Percentiles rank a stretch among this genome's conserved stretches.
Conservation (phyloP, 2,888 invertebrate species). For the Acanthosepion esculentum region DNA sequence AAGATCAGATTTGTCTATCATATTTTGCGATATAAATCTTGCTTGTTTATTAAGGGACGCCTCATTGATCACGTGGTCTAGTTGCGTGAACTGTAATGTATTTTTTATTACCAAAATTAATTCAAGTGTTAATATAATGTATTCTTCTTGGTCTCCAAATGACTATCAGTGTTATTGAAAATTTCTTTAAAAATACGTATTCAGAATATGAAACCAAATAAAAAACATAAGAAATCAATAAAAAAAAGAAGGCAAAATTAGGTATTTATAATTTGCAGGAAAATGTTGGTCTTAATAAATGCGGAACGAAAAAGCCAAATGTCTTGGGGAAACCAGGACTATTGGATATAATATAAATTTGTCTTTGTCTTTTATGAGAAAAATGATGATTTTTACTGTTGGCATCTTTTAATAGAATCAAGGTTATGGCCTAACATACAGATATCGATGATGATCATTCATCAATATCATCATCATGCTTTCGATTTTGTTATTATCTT, state of each 20-base stretch:
- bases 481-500: background rate
- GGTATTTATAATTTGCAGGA: background rate
- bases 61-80: too few species aligned
- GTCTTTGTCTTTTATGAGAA: background rate
- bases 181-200: too few species aligned
- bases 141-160: too few species aligned
- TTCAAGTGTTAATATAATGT: too few species aligned
- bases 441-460: background rate
- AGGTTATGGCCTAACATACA: constrained; percentile 1
- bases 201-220: too few species aligned
- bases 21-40: too few species aligned
- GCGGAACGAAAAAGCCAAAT: background rate
- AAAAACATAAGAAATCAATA: too few species aligned
- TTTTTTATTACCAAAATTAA: too few species aligned
- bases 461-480: background rate
- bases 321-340: background rate
- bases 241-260: background rate
- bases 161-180: too few species aligned
- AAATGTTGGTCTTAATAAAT: background rate
- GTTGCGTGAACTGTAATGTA: too few species aligned
- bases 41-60: too few species aligned
- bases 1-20: too few species aligned
- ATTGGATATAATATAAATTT: background rate
- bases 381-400: background rate
- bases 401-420: background rate